Evolutionary conservation across 2,888 invertebrate species (phyloP), one percentile per base, ranked within the genome.

Genomic region (Ophioninae sp.): DNA sequence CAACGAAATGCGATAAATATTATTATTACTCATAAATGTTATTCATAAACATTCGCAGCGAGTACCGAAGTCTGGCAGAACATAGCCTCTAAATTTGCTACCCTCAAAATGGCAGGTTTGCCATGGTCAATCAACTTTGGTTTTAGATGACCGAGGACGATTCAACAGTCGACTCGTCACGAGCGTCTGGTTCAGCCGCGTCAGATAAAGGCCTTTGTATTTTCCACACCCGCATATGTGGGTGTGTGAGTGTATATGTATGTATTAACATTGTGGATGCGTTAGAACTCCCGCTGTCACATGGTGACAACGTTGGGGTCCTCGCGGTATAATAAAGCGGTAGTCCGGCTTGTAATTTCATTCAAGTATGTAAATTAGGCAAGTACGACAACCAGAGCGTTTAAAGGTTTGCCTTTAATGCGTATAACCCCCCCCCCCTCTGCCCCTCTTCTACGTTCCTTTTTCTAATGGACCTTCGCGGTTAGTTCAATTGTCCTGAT

Each of bases 311-410:
- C 80, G 80, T 63, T 68, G 73, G 77, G 58, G 71, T 72, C 76
- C 81, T 78, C 78, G 61, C 51, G 44, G 72, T 61, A 64, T 68
- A 68, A 76, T 84, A 83, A 78, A 83, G 81, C 67, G 78, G 39
- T 73, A 68, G 75, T 72, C 81, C 68, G 73, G 79, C 81, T 77
- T 58, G 51, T 73, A 44, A 30, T 81, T 77, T 77, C 65, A 82
- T 79, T 84, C 79, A 76, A 84, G 64, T 79, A 84, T 84, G 79
- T 81, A 84, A 51, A 84, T 81, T 81, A 68, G 76, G 76, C 81
- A 73, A 84, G 78, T 75, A 58, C 63, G 76, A 37, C 71, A 61
- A 23, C 78, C 63, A 63, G 71, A 58, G 73, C 79, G 79, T 84
- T 79, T 81, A 79, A 79, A 81, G 75, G 39, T 68, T 81, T 73